These are phyloP conservation scores for Eulemur rubriventer DNA, from an alignment of 2,797 vertebrate genomes.

Conservation along the genomic window DNA sequence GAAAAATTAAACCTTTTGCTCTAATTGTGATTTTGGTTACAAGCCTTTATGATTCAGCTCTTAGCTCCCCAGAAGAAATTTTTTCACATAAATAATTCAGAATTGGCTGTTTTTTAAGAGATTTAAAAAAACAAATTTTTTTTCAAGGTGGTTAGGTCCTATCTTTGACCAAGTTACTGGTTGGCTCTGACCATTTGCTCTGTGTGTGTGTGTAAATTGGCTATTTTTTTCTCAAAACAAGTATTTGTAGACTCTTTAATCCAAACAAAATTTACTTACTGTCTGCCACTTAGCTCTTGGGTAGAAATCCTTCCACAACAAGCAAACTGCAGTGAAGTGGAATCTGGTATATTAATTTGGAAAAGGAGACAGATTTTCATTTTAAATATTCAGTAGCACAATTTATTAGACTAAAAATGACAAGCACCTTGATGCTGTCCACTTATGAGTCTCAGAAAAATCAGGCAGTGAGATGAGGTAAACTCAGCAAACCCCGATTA, in stretches of 20 bases:
- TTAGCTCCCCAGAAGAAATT: conserved; percentile 39
- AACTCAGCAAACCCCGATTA: conserved; percentile 70
- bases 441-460: conserved; percentile 77
- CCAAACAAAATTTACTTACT: conserved; percentile 68
- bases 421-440: conserved; percentile 59
- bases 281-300: conserved; percentile 41
- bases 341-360: conserved; percentile 54
- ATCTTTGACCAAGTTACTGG: conserved; percentile 24
- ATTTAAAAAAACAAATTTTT: not conserved
- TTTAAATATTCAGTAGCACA: conserved; percentile 75
- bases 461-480: conserved; percentile 74
- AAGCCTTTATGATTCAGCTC: conserved; percentile 53
- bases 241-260: conserved; percentile 62
- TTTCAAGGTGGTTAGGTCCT: conserved; percentile 11
- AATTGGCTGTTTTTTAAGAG: not conserved
- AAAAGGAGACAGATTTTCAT: conserved; percentile 68
- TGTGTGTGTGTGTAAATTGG: not conserved
- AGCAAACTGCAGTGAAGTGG: conserved; percentile 54
- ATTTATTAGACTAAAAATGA: conserved; percentile 61
- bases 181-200: not conserved
- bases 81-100: conserved; percentile 28
- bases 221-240: conserved; percentile 56
- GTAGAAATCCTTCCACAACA: conserved; percentile 51
- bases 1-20: conserved; percentile 58
- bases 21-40: conserved; percentile 45